A percentile compares a stretch with the other conserved stretches of the same genome.
phyloP scores from a whole-genome alignment of 2,888 invertebrate species.

The Metalampra italica region DNA sequence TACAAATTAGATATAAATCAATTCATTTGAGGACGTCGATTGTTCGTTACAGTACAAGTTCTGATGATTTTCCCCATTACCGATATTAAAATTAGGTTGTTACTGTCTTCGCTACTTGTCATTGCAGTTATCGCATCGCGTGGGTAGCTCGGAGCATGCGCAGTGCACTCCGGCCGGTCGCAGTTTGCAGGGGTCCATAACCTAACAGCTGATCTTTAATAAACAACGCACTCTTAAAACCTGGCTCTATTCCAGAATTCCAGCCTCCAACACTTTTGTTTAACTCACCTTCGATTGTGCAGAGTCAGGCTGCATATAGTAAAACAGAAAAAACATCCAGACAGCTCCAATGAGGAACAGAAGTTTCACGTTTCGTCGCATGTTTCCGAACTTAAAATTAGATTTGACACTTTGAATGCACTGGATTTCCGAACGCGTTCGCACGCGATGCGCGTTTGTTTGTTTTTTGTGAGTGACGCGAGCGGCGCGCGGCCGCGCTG shows the following conservation, averaged over 20 bases:
- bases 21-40: too few species aligned
- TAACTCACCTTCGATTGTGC: slow-evolving; percentile 56
- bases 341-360: slow-evolving; percentile 60
- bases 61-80: too few species aligned
- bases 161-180: slow-evolving; percentile 32
- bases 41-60: too few species aligned
- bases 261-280: neutral
- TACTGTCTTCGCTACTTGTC: slow-evolving; percentile 4
- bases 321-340: slow-evolving; percentile 69
- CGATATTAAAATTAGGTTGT: too few species aligned
- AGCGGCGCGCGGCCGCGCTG: slow-evolving; percentile 74
- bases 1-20: too few species aligned
- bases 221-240: slow-evolving; percentile 11
- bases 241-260: slow-evolving; percentile 8
- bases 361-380: slow-evolving; percentile 70
- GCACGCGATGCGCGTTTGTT: slow-evolving; percentile 32
- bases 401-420: slow-evolving; percentile 11
- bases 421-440: slow-evolving; percentile 5
- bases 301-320: slow-evolving; percentile 69
- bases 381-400: slow-evolving; percentile 26
- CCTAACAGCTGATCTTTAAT: slow-evolving; percentile 36
- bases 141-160: slow-evolving; percentile 53
- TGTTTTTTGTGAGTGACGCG: slow-evolving; percentile 28
- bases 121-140: slow-evolving; percentile 41
- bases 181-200: slow-evolving; percentile 20